Evolutionary conservation across 1,140 invertebrate species (phyloP).

Genomic region (Diorhabda sublineata): DNA sequence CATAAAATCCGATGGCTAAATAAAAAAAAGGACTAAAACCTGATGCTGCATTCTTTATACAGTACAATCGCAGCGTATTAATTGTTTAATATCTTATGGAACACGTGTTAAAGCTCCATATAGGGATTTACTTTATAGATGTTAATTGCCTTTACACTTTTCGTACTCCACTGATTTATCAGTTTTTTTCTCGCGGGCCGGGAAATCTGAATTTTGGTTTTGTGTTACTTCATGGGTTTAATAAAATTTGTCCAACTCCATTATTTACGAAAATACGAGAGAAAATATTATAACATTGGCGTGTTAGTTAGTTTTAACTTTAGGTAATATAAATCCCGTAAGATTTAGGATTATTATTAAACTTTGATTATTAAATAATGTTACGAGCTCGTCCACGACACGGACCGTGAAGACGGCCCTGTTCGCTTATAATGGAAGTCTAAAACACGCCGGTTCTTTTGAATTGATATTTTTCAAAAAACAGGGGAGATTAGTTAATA

Average conservation of each 20-base stretch:
- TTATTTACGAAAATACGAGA: too few species aligned
- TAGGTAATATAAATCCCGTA: too few species aligned
- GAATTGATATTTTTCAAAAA: too few species aligned
- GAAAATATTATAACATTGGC: too few species aligned
- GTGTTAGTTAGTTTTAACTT: too few species aligned
- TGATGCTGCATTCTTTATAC: constrained; percentile 29
- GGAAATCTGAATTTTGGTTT: constrained; percentile 16
- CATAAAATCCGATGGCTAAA: constrained; percentile 36
- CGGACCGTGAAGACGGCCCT: too few species aligned
- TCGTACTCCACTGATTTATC: constrained; percentile 23
- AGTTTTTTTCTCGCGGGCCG: constrained; percentile 15
- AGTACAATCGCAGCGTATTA: constrained; percentile 38
- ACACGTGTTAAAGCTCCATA: constrained; percentile 44
- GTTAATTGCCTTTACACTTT: constrained; percentile 39
- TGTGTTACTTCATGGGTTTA: neutral
- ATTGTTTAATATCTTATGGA: constrained; percentile 46
- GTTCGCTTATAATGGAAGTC: too few species aligned
- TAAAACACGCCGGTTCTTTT: too few species aligned
- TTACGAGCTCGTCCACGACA: too few species aligned
- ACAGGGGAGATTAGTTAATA: too few species aligned
- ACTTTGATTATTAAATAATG: too few species aligned
- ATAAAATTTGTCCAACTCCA: neutral
- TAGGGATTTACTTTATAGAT: constrained; percentile 45
- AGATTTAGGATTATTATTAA: too few species aligned
- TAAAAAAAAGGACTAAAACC: constrained; percentile 38